Conservation (phyloP, 2,113 vertebrate genomes). For the Clarias magur region DNA sequence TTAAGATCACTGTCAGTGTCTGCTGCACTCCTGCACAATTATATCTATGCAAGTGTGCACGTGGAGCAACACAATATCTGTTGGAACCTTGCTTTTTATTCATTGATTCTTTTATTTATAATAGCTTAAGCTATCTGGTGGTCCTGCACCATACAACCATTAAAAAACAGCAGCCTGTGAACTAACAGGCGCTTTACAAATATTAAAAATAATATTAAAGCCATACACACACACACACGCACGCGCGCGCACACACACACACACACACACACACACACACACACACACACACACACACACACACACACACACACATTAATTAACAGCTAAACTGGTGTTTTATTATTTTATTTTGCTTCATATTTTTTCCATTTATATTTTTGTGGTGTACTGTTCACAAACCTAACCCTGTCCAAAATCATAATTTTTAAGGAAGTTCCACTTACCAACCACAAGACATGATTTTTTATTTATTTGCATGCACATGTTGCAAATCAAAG, state of each 20-base stretch:
- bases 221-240: not conserved
- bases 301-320: too few relatives aligned
- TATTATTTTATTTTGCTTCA: not conserved
- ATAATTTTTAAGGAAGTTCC: not conserved
- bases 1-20: slow-evolving; percentile 65
- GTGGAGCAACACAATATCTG: slow-evolving; percentile 20
- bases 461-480: not conserved
- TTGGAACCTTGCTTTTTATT: slow-evolving; percentile 42
- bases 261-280: too few relatives aligned
- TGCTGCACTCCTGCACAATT: slow-evolving; percentile 48
- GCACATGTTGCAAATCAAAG: not conserved
- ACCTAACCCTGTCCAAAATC: not conserved
- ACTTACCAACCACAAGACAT: not conserved
- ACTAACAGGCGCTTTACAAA: not conserved
- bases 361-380: not conserved
- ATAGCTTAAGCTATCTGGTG: slow-evolving; percentile 72
- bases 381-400: not conserved
- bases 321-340: not conserved
- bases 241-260: too few relatives aligned
- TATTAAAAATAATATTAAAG: not conserved
- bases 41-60: not conserved
- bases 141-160: slow-evolving; percentile 68
- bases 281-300: too few relatives aligned
- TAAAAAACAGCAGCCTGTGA: slow-evolving; percentile 38
- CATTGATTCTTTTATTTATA: slow-evolving; percentile 60